Evolutionary conservation across 2,113 vertebrate genomes (phyloP).

Genomic region (Corydoras sp.): DNA sequence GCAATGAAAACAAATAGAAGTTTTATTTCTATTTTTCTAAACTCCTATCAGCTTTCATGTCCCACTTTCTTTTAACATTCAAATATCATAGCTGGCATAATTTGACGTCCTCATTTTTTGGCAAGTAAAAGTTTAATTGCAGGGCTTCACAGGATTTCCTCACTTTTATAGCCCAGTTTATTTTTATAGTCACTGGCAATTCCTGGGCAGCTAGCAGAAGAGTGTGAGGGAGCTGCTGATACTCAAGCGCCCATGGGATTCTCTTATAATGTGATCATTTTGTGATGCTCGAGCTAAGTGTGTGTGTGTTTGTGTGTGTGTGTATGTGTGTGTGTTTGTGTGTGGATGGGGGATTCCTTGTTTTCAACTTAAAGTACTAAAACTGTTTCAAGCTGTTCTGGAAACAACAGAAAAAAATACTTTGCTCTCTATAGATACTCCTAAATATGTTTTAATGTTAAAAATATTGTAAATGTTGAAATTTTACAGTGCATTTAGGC

Average conservation of each 20-base stretch:
- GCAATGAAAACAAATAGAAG: not conserved
- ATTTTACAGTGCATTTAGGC: not conserved
- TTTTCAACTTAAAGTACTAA: constrained; percentile 1
- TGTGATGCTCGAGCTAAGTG: constrained; percentile 19
- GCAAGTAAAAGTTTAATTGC: constrained; percentile 45
- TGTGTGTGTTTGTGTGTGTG: not conserved
- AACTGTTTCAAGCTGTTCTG: constrained; percentile 5
- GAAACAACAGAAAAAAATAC: not conserved
- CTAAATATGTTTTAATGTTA: too few species aligned
- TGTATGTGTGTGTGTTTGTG: constrained; percentile 7
- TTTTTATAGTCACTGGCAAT: constrained; percentile 50
- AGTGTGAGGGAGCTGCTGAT: constrained; percentile 31
- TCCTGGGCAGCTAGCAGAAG: constrained; percentile 33
- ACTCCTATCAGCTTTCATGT: not conserved
- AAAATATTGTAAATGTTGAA: not conserved
- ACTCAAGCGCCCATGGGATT: constrained; percentile 26
- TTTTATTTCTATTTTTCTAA: not conserved
- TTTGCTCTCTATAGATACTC: too few species aligned
- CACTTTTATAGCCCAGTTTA: constrained; percentile 48
- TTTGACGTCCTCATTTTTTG: constrained; percentile 47
- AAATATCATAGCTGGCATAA: constrained; percentile 23
- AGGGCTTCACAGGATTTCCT: constrained; percentile 48
- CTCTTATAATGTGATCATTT: constrained; percentile 29
- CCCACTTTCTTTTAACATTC: constrained; percentile 1
- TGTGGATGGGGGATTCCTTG: not conserved